Evolutionary conservation across 2,113 vertebrate genomes (phyloP).

Genomic region (Acanthochromis polyacanthus): DNA sequence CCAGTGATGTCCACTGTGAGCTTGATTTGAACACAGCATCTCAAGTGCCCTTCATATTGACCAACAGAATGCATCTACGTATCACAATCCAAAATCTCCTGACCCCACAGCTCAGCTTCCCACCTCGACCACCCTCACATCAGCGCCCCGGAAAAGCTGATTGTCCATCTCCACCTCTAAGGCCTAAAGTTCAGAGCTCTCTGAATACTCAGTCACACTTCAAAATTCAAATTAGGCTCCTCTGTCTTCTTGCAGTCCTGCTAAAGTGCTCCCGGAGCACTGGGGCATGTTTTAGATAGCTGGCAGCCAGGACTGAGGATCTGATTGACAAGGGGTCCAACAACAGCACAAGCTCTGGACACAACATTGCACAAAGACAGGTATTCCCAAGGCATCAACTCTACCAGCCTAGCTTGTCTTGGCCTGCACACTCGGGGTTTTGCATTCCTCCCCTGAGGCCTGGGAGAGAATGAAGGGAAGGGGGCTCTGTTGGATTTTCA

Average conservation of each 20-base stretch:
- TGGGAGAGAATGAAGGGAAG: constrained; percentile 19
- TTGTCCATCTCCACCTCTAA: constrained; percentile 13
- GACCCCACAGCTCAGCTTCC: neutral
- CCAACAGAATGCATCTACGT: neutral
- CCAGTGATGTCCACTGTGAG: neutral
- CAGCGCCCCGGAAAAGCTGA: neutral
- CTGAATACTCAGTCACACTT: constrained; percentile 34
- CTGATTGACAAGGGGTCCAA: constrained; percentile 40
- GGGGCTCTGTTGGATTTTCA: constrained; percentile 30
- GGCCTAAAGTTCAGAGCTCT: constrained; percentile 31
- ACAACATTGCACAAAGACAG: constrained; percentile 47
- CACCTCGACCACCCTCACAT: constrained; percentile 9
- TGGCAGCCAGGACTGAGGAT: constrained; percentile 33
- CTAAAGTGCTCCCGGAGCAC: constrained; percentile 39
- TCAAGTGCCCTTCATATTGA: neutral
- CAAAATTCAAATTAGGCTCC: constrained; percentile 50
- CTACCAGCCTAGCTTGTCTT: constrained; percentile 31
- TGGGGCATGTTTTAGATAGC: constrained; percentile 43
- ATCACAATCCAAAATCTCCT: neutral
- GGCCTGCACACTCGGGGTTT: constrained; percentile 26
- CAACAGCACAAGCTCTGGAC: constrained; percentile 42
- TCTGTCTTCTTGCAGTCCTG: constrained; percentile 41
- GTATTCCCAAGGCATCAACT: constrained; percentile 41
- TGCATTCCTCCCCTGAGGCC: constrained; percentile 40
- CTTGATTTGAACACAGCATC: neutral